Evolutionary conservation across 2,888 invertebrate species (phyloP).

Genomic region (Crossocerus cetratus): DNA sequence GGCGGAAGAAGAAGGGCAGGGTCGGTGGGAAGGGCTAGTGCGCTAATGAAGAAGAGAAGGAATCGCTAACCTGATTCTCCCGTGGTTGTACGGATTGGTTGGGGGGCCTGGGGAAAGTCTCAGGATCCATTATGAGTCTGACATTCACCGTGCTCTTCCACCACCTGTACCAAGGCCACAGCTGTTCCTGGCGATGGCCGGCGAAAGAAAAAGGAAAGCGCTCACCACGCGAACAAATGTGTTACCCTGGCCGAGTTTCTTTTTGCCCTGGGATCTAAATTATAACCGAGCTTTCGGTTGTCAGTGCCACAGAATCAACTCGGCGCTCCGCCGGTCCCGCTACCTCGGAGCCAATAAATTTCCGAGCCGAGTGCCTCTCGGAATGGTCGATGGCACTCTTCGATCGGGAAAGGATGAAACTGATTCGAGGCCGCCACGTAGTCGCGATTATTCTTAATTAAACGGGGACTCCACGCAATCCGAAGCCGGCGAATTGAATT

Average conservation of each 20-base stretch:
- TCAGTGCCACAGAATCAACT: constrained; percentile 46
- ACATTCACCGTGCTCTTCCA: constrained; percentile 83
- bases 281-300: constrained; percentile 50
- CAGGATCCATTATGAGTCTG: constrained; percentile 79
- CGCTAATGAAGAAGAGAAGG: neutral
- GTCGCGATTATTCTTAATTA: constrained; percentile 53
- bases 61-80: constrained; percentile 46
- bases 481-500: constrained; percentile 51
- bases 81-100: constrained; percentile 51
- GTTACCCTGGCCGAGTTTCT: neutral
- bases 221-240: too few species aligned
- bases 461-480: constrained; percentile 47
- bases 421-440: constrained; percentile 50
- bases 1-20: too few species aligned
- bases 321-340: neutral
- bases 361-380: constrained; percentile 39
- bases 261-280: constrained; percentile 47
- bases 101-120: constrained; percentile 67
- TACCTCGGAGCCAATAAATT: constrained; percentile 46
- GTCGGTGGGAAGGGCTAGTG: too few species aligned
- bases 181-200: constrained; percentile 78
- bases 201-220: constrained; percentile 1
- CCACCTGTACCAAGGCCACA: constrained; percentile 85
- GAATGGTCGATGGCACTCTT: constrained; percentile 27
- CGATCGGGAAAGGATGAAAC: constrained; percentile 44